Base-by-base conservation (phyloP, 2,888 invertebrate genomes). In the Macaria notata region DNA sequence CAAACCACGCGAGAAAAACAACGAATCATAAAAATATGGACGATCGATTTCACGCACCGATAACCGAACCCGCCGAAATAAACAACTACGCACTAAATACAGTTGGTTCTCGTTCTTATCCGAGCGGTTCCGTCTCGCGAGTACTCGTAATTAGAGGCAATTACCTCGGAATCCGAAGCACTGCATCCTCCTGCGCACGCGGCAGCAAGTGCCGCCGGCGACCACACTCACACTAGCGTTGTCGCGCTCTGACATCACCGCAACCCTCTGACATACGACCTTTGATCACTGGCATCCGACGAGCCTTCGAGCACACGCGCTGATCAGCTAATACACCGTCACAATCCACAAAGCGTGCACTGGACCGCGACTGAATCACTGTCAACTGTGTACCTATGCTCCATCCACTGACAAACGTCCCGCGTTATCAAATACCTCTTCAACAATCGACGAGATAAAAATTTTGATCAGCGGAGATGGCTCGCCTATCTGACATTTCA, bases 91-190 rank as follows among this genome's bases (percentile, higher is more conserved):
- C 33, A 30, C 46, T 19, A 31, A 36, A 43, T 47, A 46, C 46
- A 49, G 30, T 9, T 42, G 19, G 36, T 36, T 43, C 38, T 29
- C 29, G 33, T 46, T 46, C 39, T 47, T 43, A 49, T 50, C 42
- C 43, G 36, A 46, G 51, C 46, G 51, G 48, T 58, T 36, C 38
- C 61, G 51, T 56, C 55, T 61, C 48, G 62, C 45, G 54, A 65
- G 65, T 64, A 8, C 41, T n/a, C 41, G 6, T 4, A 69, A 70
- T 71, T 71, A 65, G 63, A 67, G 59, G 61, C 61, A 65, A 69
- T 82, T 86, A 91, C 90, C 90, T 75, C 86, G 79, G 73, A 89
- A 84, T 78, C 89, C 89, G 66, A 91, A 91, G 73, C 91, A 91
- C 82, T 88, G 89, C 87, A 91, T 90, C 69, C 82, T 88, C 46